Conservation (phyloP, 2,888 invertebrate genomes). For the Hirtodrosophila alboralis region DNA sequence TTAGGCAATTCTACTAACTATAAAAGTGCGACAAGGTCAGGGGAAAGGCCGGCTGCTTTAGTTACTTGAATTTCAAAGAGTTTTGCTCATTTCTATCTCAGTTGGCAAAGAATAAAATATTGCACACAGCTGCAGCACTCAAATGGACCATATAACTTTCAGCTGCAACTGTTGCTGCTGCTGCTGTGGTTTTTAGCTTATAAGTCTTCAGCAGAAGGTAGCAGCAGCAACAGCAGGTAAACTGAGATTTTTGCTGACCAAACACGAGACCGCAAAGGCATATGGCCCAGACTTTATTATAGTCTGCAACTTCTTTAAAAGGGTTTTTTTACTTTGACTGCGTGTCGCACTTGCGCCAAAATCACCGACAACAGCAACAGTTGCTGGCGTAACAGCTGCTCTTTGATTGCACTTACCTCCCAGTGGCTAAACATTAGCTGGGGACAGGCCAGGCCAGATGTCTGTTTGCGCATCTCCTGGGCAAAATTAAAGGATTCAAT, state of each 20-base stretch:
- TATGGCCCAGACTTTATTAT: too few species aligned
- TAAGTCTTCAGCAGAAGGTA: conserved; percentile 72
- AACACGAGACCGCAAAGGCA: conserved; percentile 60
- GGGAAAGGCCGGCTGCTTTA: conserved; percentile 49
- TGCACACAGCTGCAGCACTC: conserved; percentile 77
- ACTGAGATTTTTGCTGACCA: conserved; percentile 76
- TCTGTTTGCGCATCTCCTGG: conserved; percentile 96
- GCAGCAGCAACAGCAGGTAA: conserved; percentile 66
- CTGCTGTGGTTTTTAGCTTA: conserved; percentile 62
- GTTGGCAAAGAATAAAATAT: conserved; percentile 39
- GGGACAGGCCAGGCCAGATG: conserved; percentile 97
- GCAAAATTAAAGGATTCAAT: conserved; percentile 98
- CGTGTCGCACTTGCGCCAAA: conserved; percentile 68
- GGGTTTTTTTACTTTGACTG: conserved; percentile 30
- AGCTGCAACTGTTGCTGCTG: conserved; percentile 66
- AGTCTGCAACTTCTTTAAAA: conserved; percentile 9
- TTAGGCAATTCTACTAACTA: conserved; percentile 5
- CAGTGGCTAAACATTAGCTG: conserved; percentile 98
- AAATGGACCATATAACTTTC: conserved; percentile 78
- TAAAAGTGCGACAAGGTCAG: conserved; percentile 53
- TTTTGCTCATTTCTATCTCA: conserved; percentile 2
- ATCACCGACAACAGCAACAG: conserved; percentile 35
- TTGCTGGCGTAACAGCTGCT: too few species aligned
- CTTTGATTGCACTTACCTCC: conserved; percentile 89
- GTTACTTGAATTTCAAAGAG: conserved; percentile 30